Evolutionary conservation across 2,888 invertebrate genomes (phyloP).

Genomic region (Machimus atricapillus): DNA sequence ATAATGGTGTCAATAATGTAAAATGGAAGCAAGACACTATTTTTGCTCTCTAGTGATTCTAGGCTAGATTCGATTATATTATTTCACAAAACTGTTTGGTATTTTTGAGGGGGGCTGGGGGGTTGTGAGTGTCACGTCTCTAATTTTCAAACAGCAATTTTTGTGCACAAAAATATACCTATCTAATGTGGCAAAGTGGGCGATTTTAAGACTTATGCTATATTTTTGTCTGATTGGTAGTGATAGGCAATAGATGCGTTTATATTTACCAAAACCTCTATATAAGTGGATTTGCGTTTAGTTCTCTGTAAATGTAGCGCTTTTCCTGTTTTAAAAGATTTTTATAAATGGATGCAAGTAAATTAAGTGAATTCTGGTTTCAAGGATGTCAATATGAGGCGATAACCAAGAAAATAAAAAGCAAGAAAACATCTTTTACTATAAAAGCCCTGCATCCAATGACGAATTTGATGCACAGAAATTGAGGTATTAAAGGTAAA

Average conservation of each 20-base stretch:
- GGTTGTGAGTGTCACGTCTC: background rate
- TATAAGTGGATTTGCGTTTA: background rate
- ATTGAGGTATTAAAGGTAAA: background rate
- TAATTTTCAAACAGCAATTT: background rate
- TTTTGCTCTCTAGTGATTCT: background rate
- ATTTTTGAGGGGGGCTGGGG: background rate
- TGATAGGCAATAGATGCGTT: background rate
- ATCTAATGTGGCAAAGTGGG: background rate
- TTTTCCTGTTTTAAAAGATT: background rate
- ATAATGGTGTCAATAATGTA: slow-evolving; percentile 26
- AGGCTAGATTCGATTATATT: background rate
- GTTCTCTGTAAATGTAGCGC: background rate
- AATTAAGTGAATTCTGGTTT: background rate
- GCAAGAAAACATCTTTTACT: background rate
- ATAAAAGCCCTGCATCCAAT: background rate
- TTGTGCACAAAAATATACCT: background rate
- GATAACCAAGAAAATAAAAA: background rate
- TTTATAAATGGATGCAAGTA: background rate
- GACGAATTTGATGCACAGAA: background rate
- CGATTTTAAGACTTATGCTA: background rate
- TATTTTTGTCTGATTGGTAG: background rate
- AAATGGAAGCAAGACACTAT: slow-evolving; percentile 15
- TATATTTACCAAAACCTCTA: background rate
- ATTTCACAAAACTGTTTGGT: background rate
- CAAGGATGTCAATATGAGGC: background rate